Percentiles rank a stretch among this genome's conserved stretches.
These are phyloP conservation scores for Callionymus lyra DNA, from an alignment of 2,113 vertebrate species.

Conservation along the genomic window DNA sequence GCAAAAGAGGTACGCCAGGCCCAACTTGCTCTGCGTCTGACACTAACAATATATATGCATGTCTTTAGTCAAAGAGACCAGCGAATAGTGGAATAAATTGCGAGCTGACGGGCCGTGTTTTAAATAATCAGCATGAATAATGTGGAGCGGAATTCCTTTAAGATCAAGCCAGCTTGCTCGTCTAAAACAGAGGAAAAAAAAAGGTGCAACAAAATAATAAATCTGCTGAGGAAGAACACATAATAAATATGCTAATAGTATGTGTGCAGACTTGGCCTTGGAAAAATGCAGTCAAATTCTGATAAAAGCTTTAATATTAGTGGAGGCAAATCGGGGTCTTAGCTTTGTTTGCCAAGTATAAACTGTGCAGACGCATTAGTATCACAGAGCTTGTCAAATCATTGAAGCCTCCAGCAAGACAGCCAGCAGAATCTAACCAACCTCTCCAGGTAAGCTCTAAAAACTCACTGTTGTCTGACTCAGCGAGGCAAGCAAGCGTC, in stretches of 20 bases:
- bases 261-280: background rate
- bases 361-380: slow-evolving; percentile 21
- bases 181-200: slow-evolving; percentile 6
- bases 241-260: slow-evolving; percentile 3
- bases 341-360: slow-evolving; percentile 12
- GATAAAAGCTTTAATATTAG: slow-evolving; percentile 10
- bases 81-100: slow-evolving; percentile 47
- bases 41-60: slow-evolving; percentile 41
- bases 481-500: slow-evolving; percentile 18
- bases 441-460: slow-evolving; percentile 39
- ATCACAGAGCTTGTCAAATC: slow-evolving; percentile 36
- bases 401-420: slow-evolving; percentile 36
- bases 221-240: background rate
- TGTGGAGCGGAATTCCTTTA: slow-evolving; percentile 28
- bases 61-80: slow-evolving; percentile 49
- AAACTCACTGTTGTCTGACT: slow-evolving; percentile 38
- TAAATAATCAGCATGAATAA: slow-evolving; percentile 47
- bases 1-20: slow-evolving; percentile 20
- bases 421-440: slow-evolving; percentile 37
- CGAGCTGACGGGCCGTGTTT: slow-evolving; percentile 45
- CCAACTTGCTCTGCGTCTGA: slow-evolving; percentile 25
- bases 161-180: slow-evolving; percentile 24
- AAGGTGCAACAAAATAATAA: slow-evolving; percentile 1
- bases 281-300: slow-evolving; percentile 5
- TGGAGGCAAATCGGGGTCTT: slow-evolving; percentile 1